A percentile compares a stretch with the other conserved stretches of the same genome.
These are phyloP conservation scores for Malurus elegans DNA, from an alignment of 2,113 vertebrate species.

Conservation along the genomic window DNA sequence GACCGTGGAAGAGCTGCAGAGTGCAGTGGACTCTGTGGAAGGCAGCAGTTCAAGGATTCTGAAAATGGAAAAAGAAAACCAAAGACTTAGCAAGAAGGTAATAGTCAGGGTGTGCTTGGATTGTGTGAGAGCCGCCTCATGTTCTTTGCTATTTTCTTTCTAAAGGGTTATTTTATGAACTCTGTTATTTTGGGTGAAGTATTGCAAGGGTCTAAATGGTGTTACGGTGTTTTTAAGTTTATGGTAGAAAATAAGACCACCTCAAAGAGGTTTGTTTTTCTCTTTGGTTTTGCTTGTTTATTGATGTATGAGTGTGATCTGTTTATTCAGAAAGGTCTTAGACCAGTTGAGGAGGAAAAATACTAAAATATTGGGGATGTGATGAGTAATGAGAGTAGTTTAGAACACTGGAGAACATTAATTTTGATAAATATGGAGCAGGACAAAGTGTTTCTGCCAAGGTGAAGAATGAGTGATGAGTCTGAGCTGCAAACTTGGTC, in stretches of 20 bases:
- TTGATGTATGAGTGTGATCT: background rate
- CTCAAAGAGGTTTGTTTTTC: background rate
- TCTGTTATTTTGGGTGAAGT: background rate
- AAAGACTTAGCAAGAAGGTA: conserved; percentile 89
- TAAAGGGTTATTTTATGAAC: background rate
- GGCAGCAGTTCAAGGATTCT: conserved; percentile 78
- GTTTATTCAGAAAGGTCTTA: background rate
- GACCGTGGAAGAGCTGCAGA: conserved; percentile 89
- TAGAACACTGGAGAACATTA: background rate
- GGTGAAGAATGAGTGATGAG: background rate
- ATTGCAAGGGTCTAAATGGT: background rate
- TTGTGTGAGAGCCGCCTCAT: background rate
- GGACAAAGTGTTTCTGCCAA: background rate
- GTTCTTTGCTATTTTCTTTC: background rate
- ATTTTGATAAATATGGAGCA: background rate
- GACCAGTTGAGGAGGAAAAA: background rate
- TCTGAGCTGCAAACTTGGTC: background rate
- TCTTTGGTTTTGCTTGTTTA: background rate
- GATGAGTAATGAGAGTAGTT: background rate
- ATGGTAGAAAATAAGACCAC: background rate
- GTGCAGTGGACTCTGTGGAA: conserved; percentile 72
- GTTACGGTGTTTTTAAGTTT: background rate
- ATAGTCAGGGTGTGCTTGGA: background rate
- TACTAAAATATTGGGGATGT: background rate
- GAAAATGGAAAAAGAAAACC: conserved; percentile 89